A percentile compares a stretch with the other conserved stretches of the same genome.
Evolutionary conservation across 2,797 vertebrate genomes (phyloP).

Genomic region (Yasuhikotakia modesta): DNA sequence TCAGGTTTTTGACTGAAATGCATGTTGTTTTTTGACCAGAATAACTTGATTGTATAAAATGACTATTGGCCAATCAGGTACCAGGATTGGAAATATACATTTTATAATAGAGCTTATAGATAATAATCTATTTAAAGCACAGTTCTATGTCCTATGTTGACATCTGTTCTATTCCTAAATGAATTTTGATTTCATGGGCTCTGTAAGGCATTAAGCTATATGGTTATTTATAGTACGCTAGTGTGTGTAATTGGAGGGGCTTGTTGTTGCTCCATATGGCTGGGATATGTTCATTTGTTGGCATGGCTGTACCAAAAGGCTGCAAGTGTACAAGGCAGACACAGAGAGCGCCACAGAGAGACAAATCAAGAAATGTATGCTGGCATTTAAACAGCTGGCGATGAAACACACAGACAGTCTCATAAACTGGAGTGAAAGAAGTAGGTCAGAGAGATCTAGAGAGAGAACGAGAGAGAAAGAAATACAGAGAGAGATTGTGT

Average conservation of each 20-base stretch:
- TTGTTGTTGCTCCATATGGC: conserved; percentile 36
- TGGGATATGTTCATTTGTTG: conserved; percentile 18
- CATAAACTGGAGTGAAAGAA: conserved; percentile 70
- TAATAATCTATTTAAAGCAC: too few species aligned
- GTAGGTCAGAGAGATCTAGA: conserved; percentile 72
- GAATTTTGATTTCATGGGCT: too few species aligned
- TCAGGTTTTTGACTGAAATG: too few species aligned
- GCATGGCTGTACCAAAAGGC: conserved; percentile 22
- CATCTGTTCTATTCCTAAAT: too few species aligned
- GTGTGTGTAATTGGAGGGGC: neutral
- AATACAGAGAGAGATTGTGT: conserved; percentile 49
- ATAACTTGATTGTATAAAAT: too few species aligned
- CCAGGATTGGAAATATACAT: too few species aligned
- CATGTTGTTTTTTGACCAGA: too few species aligned
- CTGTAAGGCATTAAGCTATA: too few species aligned
- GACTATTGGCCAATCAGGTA: too few species aligned
- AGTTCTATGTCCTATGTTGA: too few species aligned
- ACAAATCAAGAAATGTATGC: conserved; percentile 35
- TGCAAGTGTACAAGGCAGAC: neutral
- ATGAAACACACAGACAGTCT: conserved; percentile 58
- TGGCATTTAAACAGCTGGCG: conserved; percentile 51
- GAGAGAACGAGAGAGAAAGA: conserved; percentile 57
- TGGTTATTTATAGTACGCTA: too few species aligned
- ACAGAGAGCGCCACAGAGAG: conserved; percentile 17
- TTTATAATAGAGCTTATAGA: too few species aligned